Evolutionary conservation across 1,140 invertebrate genomes (phyloP).

Genomic region (Cryptotermes secundus): DNA sequence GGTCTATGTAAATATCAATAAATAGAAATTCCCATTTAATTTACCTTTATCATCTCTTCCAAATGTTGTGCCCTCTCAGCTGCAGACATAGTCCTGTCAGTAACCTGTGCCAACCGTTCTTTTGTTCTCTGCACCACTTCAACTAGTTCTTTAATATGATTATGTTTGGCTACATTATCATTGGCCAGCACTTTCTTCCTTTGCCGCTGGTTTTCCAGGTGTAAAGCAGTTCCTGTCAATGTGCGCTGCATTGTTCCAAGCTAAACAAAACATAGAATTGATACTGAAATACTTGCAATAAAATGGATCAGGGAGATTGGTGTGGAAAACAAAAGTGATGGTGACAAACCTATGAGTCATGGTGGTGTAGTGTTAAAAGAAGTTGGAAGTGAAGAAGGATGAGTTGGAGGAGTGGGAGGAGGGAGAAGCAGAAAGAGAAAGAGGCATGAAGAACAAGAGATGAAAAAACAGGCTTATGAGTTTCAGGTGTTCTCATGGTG

Average conservation of each 20-base stretch:
- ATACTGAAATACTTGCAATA: too few relatives aligned
- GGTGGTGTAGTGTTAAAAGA: too few relatives aligned
- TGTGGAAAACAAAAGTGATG: too few relatives aligned
- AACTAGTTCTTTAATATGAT: slow-evolving; percentile 37
- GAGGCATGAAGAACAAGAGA: too few relatives aligned
- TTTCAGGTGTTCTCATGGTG: too few relatives aligned
- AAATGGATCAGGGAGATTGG: too few relatives aligned
- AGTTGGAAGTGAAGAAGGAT: too few relatives aligned
- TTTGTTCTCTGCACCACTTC: slow-evolving; percentile 39
- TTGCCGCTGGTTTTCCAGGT: slow-evolving; percentile 39
- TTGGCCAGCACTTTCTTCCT: slow-evolving; percentile 42
- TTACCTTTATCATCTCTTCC: slow-evolving; percentile 49
- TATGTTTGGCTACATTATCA: slow-evolving; percentile 42
- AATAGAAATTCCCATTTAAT: background rate
- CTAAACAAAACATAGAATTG: background rate
- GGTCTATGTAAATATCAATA: slow-evolving; percentile 9
- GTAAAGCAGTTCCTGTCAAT: slow-evolving; percentile 40
- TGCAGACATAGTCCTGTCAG: slow-evolving; percentile 43
- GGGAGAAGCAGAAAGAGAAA: too few relatives aligned
- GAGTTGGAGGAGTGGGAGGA: too few relatives aligned
- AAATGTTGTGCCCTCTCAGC: slow-evolving; percentile 46
- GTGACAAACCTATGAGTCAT: too few relatives aligned
- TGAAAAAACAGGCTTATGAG: too few relatives aligned
- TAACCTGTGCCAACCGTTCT: slow-evolving; percentile 40
- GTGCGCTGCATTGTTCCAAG: slow-evolving; percentile 19